phyloP scores from a whole-genome alignment of 2,797 vertebrate species.

The Catostomus latipinnis region DNA sequence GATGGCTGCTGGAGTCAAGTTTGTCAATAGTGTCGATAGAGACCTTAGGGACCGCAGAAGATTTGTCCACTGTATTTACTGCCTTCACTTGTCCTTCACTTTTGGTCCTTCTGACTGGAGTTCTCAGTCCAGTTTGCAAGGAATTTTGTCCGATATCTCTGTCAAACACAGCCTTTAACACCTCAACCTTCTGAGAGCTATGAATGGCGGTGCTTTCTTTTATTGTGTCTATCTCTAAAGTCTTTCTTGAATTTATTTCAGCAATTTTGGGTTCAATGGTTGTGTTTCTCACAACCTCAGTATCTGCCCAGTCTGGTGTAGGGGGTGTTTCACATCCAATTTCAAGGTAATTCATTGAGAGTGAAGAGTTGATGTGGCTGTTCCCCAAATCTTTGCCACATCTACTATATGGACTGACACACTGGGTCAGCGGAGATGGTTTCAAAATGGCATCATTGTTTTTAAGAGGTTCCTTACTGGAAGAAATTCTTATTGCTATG shows the following conservation, averaged over 20 bases:
- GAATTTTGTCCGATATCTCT: conserved; percentile 38
- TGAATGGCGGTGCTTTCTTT: conserved; percentile 24
- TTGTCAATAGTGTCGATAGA: conserved; percentile 83
- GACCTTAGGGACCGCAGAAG: conserved; percentile 80
- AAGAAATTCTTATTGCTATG: conserved; percentile 61
- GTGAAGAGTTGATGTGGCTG: conserved; percentile 29
- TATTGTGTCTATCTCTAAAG: conserved; percentile 13
- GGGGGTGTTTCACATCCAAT: conserved; percentile 45
- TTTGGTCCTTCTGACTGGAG: conserved; percentile 76
- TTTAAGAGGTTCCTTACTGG: conserved; percentile 43
- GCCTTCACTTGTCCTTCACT: conserved; percentile 76
- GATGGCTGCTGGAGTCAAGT: conserved; percentile 81
- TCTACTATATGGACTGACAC: conserved; percentile 14
- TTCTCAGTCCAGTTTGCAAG: conserved; percentile 56
- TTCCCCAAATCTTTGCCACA: conserved; percentile 34
- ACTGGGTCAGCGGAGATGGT: background rate
- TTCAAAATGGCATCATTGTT: conserved; percentile 49
- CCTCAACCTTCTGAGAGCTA: conserved; percentile 41
- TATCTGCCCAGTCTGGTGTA: conserved; percentile 20
- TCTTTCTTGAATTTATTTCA: conserved; percentile 40
- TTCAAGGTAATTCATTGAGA: conserved; percentile 50
- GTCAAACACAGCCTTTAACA: conserved; percentile 63
- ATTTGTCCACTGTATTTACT: conserved; percentile 25
- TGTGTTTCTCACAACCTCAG: conserved; percentile 8
- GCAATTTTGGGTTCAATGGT: background rate